A percentile compares a stretch with the other conserved stretches of the same genome.
These are phyloP conservation scores for Chelonoidis abingdonii DNA, from an alignment of 2,113 vertebrate species.

Conservation along the genomic window DNA sequence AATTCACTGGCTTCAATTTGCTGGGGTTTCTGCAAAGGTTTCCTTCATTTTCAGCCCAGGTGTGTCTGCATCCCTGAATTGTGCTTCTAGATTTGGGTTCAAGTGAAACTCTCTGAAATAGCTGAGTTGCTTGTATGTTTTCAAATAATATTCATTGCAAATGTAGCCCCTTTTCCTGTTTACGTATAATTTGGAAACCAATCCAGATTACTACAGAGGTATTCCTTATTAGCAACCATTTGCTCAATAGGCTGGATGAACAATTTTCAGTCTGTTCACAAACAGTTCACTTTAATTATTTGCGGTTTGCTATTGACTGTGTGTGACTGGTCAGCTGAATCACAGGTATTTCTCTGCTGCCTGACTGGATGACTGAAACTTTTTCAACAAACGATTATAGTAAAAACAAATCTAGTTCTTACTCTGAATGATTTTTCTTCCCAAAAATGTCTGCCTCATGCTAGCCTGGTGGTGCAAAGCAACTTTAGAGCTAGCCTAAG, in stretches of 20 bases:
- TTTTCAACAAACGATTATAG: background rate
- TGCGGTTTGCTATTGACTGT: background rate
- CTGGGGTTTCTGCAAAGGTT: background rate
- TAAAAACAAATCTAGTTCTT: background rate
- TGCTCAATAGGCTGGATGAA: background rate
- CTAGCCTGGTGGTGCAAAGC: background rate
- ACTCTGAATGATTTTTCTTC: background rate
- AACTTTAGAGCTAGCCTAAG: slow-evolving; percentile 4
- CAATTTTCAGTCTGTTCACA: background rate
- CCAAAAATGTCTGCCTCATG: background rate
- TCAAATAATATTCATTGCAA: background rate
- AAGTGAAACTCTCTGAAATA: background rate
- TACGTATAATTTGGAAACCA: slow-evolving; percentile 9
- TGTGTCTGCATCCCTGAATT: background rate
- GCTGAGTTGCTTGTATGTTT: background rate
- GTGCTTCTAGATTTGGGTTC: background rate
- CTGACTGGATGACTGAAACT: slow-evolving; percentile 32
- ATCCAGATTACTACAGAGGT: background rate
- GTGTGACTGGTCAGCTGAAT: slow-evolving; percentile 39
- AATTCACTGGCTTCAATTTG: background rate
- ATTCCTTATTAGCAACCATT: background rate
- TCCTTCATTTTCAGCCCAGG: background rate
- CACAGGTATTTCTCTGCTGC: background rate
- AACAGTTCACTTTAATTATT: slow-evolving; percentile 32
- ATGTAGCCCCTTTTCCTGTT: background rate